Percentiles rank a stretch among this genome's conserved stretches.
Conservation (phyloP, 2,113 vertebrate species). For the Ellobius talpinus region DNA sequence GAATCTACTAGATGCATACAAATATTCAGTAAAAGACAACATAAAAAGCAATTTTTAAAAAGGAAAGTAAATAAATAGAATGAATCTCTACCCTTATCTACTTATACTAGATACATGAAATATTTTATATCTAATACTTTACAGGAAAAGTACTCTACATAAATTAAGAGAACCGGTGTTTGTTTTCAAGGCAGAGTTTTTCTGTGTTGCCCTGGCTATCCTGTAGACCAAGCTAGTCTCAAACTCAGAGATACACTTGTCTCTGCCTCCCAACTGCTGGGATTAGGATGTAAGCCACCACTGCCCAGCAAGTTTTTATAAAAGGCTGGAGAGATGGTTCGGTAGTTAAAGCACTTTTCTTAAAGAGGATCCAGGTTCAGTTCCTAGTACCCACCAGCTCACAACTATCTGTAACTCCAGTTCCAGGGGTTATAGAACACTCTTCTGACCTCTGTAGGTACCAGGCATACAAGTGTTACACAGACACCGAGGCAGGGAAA, state of each 20-base stretch:
- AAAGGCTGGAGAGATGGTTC: background rate
- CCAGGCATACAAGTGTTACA: background rate
- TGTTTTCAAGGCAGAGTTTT: background rate
- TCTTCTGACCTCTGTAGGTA: background rate
- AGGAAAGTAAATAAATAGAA: slow-evolving; percentile 40
- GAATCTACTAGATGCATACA: background rate
- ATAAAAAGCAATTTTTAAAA: slow-evolving; percentile 8
- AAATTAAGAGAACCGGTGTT: background rate
- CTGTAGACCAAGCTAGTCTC: background rate
- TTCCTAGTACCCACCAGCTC: background rate
- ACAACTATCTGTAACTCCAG: background rate
- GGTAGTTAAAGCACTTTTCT: background rate
- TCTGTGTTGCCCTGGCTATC: background rate
- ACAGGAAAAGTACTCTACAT: background rate
- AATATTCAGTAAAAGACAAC: background rate
- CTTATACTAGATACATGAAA: slow-evolving; percentile 11
- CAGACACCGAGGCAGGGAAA: background rate
- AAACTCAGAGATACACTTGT: background rate
- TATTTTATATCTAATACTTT: slow-evolving; percentile 36
- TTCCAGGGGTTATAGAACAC: background rate
- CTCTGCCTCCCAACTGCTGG: background rate
- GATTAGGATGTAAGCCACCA: background rate
- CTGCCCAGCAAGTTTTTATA: background rate
- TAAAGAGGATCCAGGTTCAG: background rate
- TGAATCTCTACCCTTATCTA: background rate